A percentile compares a stretch with the other conserved stretches of the same genome.
Evolutionary conservation across 2,888 invertebrate genomes (phyloP).

Genomic region (Monoplex corrugatus): DNA sequence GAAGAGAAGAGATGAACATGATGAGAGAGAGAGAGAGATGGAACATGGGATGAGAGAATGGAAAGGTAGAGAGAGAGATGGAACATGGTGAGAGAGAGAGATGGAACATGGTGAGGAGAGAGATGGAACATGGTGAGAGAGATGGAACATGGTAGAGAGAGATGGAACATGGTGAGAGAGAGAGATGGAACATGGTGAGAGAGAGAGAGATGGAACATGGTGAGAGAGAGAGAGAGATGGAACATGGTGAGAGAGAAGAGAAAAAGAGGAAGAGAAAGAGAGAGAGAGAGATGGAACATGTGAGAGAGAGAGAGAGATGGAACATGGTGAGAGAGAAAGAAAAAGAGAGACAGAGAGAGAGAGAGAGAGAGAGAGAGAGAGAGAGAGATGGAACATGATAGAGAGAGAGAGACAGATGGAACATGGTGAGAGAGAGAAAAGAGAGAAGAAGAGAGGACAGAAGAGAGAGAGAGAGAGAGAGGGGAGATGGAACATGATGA

Average conservation of each 20-base stretch:
- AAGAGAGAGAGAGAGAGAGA: not conserved
- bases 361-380: not conserved
- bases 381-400: too few species aligned
- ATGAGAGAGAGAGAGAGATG: not conserved
- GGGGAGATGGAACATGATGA: not conserved
- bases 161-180: conserved; percentile 47
- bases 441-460: not conserved
- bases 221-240: conserved; percentile 23
- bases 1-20: too few species aligned
- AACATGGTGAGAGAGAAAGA: not conserved
- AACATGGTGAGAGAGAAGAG: not conserved
- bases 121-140: conserved; percentile 47
- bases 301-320: not conserved
- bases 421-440: conserved; percentile 23
- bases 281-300: too few species aligned
- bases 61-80: not conserved
- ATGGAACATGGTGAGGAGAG: conserved; percentile 43
- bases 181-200: conserved; percentile 1
- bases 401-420: conserved; percentile 32
- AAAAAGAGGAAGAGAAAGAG: not conserved
- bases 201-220: not conserved
- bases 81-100: not conserved
- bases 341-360: not conserved
- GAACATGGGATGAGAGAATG: not conserved
- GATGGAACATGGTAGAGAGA: conserved; percentile 34